Evolutionary conservation across 2,113 vertebrate genomes (phyloP), one percentile per base, ranked within the genome.

Genomic region (Dicaeum eximium): DNA sequence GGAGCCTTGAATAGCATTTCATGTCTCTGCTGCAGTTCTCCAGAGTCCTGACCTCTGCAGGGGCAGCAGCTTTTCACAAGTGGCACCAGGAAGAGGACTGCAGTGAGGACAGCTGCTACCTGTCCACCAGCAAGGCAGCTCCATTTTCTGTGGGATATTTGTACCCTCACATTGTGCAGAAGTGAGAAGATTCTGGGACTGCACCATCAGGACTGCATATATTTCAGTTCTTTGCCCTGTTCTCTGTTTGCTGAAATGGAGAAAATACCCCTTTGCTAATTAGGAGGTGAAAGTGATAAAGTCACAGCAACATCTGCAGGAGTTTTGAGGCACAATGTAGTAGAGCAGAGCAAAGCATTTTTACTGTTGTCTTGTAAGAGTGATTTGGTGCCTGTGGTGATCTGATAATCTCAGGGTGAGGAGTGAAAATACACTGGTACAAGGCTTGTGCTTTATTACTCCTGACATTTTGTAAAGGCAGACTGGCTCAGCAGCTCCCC

Each of bases 341-440:
- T 22, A 73, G 37, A 82, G 56, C 72, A 71, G 25, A 75, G 54
- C 31, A 72, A 88, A 86, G 64, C 65, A 66, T n/a, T 95, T 91
- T 82, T 70, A 73, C 18, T 2, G 6, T 37, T 90, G 74, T 78
- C 92, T 88, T 92, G 44, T 31, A 80, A 65, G 72, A 88, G 47
- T 88, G 67, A 88, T 95, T 92, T 92, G 92, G 67, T 77, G 70
- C 78, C 54, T 94, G 79, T 3, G 0, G 74, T 85, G 88, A 95
- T 95, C 92, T 95, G 93, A 88, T 93, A 96, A 95, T 95, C 92
- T 93, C 62, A 56, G 79, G 37, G 86, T 94, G 75, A 96, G 71
- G 92, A 97, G 94, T 93, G 92, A 95, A 95, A 96, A 80, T 58
- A 80, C 79, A n/a, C 88, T 90, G 85, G 71, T 92, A 88, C 67